Evolutionary conservation across 2,888 invertebrate genomes (phyloP).

Genomic region (Drosophila formosana): DNA sequence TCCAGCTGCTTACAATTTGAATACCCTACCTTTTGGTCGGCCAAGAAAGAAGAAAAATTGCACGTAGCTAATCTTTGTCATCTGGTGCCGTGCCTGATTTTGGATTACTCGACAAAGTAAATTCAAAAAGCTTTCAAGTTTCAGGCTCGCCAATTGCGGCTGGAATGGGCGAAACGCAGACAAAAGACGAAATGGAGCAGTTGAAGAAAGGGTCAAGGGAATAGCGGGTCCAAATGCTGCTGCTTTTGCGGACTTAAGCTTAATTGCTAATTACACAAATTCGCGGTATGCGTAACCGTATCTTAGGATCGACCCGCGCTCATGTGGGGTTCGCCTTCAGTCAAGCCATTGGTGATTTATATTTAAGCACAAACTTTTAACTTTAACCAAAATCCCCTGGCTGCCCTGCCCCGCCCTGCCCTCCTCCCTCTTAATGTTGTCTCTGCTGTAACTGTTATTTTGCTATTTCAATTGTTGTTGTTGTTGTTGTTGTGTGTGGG

Average conservation of each 20-base stretch:
- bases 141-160: constrained; percentile 22
- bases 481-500: constrained; percentile 31
- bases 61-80: constrained; percentile 77
- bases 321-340: constrained; percentile 52
- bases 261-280: constrained; percentile 80
- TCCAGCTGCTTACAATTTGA: constrained; percentile 1
- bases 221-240: constrained; percentile 36
- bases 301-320: constrained; percentile 45
- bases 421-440: constrained; percentile 10
- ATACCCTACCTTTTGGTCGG: constrained; percentile 42
- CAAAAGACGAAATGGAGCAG: not conserved
- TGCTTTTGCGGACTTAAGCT: constrained; percentile 54
- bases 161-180: constrained; percentile 3
- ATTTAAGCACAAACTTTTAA: constrained; percentile 79
- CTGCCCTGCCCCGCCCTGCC: constrained; percentile 33
- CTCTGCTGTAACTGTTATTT: constrained; percentile 26
- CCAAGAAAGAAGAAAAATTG: constrained; percentile 65
- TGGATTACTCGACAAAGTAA: constrained; percentile 58
- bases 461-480: constrained; percentile 22
- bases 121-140: constrained; percentile 62
- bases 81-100: constrained; percentile 69
- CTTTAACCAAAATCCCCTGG: constrained; percentile 73
- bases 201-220: constrained; percentile 28
- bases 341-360: constrained; percentile 77
- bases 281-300: constrained; percentile 65